Conservation (phyloP, 2,797 vertebrate species). For the Hypotaenidia philippensis region DNA sequence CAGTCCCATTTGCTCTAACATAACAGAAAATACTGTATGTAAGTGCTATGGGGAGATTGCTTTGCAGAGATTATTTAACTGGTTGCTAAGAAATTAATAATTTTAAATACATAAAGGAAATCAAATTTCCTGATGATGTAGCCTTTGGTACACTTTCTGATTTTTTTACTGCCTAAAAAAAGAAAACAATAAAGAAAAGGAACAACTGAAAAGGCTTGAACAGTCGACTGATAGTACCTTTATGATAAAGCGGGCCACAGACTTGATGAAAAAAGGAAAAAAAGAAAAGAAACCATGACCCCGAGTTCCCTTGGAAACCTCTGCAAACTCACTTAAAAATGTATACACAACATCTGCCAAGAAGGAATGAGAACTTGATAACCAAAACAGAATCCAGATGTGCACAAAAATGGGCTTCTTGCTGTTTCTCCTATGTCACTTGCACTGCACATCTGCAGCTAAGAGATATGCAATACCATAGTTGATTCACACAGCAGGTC, state of each 20-base stretch:
- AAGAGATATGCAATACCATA: not conserved
- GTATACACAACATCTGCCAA: slow-evolving; percentile 6
- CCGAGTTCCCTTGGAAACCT: slow-evolving; percentile 18
- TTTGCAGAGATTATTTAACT: not conserved
- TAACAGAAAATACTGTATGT: not conserved
- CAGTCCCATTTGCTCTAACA: not conserved
- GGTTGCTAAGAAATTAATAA: slow-evolving; percentile 2
- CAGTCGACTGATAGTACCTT: not conserved
- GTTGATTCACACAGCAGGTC: not conserved
- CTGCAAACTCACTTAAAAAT: slow-evolving; percentile 10
- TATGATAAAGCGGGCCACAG: not conserved
- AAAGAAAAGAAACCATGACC: not conserved
- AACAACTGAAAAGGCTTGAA: not conserved
- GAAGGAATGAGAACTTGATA: not conserved
- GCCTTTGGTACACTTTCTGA: not conserved
- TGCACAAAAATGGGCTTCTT: not conserved
- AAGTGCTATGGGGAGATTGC: not conserved
- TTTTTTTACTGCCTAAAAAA: not conserved
- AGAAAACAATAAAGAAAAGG: not conserved
- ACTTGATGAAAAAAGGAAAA: not conserved
- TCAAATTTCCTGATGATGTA: not conserved
- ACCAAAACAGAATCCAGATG: slow-evolving; percentile 40
- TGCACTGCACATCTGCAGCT: not conserved
- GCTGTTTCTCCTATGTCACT: not conserved
- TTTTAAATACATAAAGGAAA: slow-evolving; percentile 3